phyloP scores from a whole-genome alignment of 2,888 invertebrate species.

The Phortica okadai region DNA sequence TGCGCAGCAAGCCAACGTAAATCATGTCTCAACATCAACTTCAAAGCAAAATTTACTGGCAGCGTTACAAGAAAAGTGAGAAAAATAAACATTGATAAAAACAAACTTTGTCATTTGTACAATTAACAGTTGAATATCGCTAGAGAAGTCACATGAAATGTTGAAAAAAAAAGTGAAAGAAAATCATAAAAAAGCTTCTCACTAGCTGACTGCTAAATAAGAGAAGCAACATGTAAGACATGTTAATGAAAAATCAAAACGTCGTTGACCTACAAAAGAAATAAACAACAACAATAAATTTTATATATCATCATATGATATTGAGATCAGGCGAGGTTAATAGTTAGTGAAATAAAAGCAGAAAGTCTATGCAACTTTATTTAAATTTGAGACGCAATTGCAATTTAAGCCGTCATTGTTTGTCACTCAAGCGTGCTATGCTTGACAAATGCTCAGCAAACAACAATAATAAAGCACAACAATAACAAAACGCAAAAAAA shows the following conservation, averaged over 20 bases:
- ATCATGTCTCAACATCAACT: background rate
- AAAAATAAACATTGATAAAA: background rate
- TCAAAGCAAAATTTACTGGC: background rate
- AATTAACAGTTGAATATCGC: background rate
- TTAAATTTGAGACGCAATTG: conserved; percentile 9
- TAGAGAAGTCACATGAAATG: background rate
- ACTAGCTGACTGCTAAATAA: background rate
- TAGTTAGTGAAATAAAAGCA: background rate
- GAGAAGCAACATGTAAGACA: background rate
- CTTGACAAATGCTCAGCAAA: conserved; percentile 13
- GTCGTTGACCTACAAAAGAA: conserved; percentile 16
- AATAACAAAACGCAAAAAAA: background rate
- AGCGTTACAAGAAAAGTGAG: background rate
- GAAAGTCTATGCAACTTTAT: background rate
- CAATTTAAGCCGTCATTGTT: conserved; percentile 10
- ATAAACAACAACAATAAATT: background rate
- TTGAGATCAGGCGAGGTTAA: background rate
- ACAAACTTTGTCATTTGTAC: background rate
- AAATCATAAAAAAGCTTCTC: background rate
- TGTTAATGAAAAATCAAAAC: conserved; percentile 5
- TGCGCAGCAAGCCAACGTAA: background rate
- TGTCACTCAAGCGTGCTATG: conserved; percentile 14
- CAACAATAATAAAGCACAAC: background rate
- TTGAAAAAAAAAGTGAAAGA: background rate
- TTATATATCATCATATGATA: background rate